Evolutionary conservation across 2,888 invertebrate genomes (phyloP).

Genomic region (Diadromus collaris): DNA sequence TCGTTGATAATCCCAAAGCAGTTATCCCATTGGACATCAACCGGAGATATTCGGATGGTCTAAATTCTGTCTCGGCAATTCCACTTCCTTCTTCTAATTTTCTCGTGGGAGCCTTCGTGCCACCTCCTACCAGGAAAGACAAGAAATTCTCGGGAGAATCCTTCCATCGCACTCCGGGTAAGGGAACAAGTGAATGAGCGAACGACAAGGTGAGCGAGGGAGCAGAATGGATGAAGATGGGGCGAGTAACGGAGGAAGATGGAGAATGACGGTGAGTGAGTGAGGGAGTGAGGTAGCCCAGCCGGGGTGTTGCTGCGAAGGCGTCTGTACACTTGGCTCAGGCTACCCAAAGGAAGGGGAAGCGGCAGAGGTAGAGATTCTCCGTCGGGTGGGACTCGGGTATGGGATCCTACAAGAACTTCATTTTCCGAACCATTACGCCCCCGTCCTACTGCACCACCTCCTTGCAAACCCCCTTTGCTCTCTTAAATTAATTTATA

Average conservation of each 20-base stretch:
- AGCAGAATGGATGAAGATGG: constrained; percentile 7
- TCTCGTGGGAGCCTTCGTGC: not conserved
- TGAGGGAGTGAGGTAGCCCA: constrained; percentile 51
- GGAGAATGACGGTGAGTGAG: constrained; percentile 20
- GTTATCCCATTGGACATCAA: constrained; percentile 4
- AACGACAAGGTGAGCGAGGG: constrained; percentile 46
- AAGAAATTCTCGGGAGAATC: constrained; percentile 36
- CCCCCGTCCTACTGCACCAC: constrained; percentile 71
- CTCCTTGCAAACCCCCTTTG: constrained; percentile 72
- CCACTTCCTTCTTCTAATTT: constrained; percentile 29
- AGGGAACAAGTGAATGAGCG: constrained; percentile 38
- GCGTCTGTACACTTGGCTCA: constrained; percentile 50
- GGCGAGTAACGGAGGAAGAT: constrained; percentile 39
- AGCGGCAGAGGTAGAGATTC: constrained; percentile 63
- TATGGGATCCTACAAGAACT: constrained; percentile 76
- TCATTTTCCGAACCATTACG: constrained; percentile 79
- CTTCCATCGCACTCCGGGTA: constrained; percentile 38
- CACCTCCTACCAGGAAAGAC: constrained; percentile 1
- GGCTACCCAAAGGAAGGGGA: constrained; percentile 61
- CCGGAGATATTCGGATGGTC: constrained; percentile 4
- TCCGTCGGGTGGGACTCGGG: constrained; percentile 50
- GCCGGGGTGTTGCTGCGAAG: constrained; percentile 70
- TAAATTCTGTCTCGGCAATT: constrained; percentile 33
- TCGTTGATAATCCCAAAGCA: not conserved
- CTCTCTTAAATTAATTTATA: constrained; percentile 78